A percentile compares a stretch with the other conserved stretches of the same genome.
Conservation (phyloP, 2,797 vertebrate genomes). For the Etheostoma nigrum region DNA sequence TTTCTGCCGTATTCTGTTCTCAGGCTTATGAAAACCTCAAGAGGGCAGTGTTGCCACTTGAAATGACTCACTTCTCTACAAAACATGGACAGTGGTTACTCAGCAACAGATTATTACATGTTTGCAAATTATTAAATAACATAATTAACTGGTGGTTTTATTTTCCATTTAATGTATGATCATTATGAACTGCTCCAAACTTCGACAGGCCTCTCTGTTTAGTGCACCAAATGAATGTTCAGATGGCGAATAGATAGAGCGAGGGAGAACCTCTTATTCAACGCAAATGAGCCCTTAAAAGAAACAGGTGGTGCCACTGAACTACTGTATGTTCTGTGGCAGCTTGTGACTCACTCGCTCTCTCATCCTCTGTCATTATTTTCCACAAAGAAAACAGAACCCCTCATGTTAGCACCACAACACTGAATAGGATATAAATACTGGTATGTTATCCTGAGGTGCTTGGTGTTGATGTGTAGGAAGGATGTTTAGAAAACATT, state of each 20-base stretch:
- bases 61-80: neutral
- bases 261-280: constrained; percentile 41
- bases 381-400: constrained; percentile 39
- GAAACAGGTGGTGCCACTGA: constrained; percentile 62
- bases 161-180: constrained; percentile 24
- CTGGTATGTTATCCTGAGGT: constrained; percentile 34
- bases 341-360: constrained; percentile 52
- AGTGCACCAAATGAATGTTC: constrained; percentile 42
- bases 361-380: constrained; percentile 56
- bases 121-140: neutral
- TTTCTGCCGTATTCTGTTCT: neutral
- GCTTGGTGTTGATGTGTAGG: constrained; percentile 31
- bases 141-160: neutral
- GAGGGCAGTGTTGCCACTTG: constrained; percentile 71
- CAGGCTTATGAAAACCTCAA: constrained; percentile 32
- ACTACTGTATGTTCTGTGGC: constrained; percentile 30
- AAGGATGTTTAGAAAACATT: constrained; percentile 55
- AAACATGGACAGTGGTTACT: constrained; percentile 1
- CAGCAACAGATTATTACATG: constrained; percentile 28
- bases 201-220: constrained; percentile 23
- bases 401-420: constrained; percentile 50
- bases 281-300: constrained; percentile 39
- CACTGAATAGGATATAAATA: constrained; percentile 46
- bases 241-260: constrained; percentile 18
- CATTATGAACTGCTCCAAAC: constrained; percentile 9